A percentile compares a stretch with the other conserved stretches of the same genome.
Conservation (phyloP, 1,140 invertebrate species). For the Araneus ventricosus region DNA sequence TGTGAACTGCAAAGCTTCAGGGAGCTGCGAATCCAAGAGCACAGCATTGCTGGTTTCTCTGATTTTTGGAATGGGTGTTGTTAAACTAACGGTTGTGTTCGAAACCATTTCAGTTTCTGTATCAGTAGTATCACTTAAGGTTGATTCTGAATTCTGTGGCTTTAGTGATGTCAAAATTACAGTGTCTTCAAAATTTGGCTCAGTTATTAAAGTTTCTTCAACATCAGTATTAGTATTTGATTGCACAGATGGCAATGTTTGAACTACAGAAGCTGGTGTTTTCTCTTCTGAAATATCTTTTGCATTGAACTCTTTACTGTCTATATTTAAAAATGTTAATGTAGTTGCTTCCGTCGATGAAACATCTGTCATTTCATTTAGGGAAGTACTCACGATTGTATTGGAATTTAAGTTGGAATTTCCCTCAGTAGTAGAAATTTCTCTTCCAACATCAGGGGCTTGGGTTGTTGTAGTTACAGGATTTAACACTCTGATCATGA, state of each 20-base stretch:
- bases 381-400: too few relatives aligned
- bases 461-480: neutral
- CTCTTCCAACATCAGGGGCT: neutral
- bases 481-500: constrained; percentile 25
- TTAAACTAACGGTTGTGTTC: neutral
- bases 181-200: neutral
- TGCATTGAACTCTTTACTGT: too few relatives aligned
- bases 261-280: neutral
- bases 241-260: neutral
- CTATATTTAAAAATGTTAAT: too few relatives aligned
- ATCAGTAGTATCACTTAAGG: neutral
- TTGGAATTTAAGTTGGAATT: too few relatives aligned
- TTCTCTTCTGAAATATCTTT: neutral
- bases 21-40: too few relatives aligned
- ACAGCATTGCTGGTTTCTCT: neutral
- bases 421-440: neutral
- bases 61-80: neutral
- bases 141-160: neutral
- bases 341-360: neutral
- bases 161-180: neutral
- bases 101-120: neutral
- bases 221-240: neutral
- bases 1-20: neutral
- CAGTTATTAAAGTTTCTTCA: neutral
- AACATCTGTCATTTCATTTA: too few relatives aligned